phyloP scores from a whole-genome alignment of 2,888 invertebrate species.

The Crossocerus cetratus region DNA sequence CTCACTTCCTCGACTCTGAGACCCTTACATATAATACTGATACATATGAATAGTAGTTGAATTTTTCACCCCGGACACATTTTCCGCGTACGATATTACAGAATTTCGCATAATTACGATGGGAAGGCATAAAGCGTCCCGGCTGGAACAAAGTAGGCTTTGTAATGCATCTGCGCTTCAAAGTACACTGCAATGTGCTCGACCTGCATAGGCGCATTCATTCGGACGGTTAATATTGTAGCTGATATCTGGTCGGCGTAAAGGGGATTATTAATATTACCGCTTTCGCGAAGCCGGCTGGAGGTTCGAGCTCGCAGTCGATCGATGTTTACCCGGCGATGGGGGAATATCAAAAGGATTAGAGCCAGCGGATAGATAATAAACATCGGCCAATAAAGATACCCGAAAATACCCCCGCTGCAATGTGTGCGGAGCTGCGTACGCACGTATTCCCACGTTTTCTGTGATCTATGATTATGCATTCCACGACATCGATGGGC shows the following conservation, averaged over 20 bases:
- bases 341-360: slow-evolving; percentile 73
- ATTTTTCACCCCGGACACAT: too few relatives aligned
- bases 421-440: slow-evolving; percentile 36
- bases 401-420: slow-evolving; percentile 66
- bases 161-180: slow-evolving; percentile 48
- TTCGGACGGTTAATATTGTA: slow-evolving; percentile 50
- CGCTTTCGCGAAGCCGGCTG: slow-evolving; percentile 62
- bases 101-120: too few relatives aligned
- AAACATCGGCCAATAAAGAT: slow-evolving; percentile 73
- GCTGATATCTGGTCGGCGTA: slow-evolving; percentile 50
- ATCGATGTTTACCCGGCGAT: slow-evolving; percentile 69
- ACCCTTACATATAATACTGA: too few relatives aligned
- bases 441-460: slow-evolving; percentile 17
- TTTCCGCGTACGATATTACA: too few relatives aligned
- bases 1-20: too few relatives aligned
- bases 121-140: too few relatives aligned
- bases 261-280: slow-evolving; percentile 68
- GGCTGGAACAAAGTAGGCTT: slow-evolving; percentile 68
- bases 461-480: slow-evolving; percentile 68
- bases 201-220: slow-evolving; percentile 11
- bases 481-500: slow-evolving; percentile 58
- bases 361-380: slow-evolving; percentile 71
- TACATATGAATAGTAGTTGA: too few relatives aligned
- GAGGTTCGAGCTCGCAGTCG: slow-evolving; percentile 42
- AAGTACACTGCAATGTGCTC: slow-evolving; percentile 9